phyloP scores from a whole-genome alignment of 2,113 vertebrate species.

The Isichthys henryi region DNA sequence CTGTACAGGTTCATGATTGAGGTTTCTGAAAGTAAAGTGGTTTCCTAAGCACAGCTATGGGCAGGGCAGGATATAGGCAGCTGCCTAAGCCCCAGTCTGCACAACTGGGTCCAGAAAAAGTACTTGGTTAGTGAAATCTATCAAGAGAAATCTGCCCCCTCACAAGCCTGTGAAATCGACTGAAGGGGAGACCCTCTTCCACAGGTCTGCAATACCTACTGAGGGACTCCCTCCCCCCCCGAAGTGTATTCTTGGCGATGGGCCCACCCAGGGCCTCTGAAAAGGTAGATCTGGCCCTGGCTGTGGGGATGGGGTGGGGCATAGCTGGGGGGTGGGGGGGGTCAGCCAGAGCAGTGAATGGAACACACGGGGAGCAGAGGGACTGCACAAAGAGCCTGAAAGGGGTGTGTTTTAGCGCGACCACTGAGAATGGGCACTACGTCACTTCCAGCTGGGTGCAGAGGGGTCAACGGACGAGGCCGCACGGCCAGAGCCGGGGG shows the following conservation, averaged over 20 bases:
- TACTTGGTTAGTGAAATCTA: no score
- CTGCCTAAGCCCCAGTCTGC: background rate
- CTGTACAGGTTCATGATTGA: background rate
- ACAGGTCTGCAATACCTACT: no score
- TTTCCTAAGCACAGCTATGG: background rate
- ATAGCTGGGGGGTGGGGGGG: slow-evolving; percentile 37
- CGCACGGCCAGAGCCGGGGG: slow-evolving; percentile 86
- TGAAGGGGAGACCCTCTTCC: no score
- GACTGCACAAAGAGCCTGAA: slow-evolving; percentile 75
- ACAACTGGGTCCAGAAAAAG: background rate
- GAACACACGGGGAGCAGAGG: slow-evolving; percentile 68
- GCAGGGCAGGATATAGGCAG: background rate
- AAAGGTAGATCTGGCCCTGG: background rate
- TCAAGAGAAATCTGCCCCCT: background rate
- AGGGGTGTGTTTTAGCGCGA: slow-evolving; percentile 78
- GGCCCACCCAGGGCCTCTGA: no score
- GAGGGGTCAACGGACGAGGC: slow-evolving; percentile 77
- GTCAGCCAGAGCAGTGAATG: slow-evolving; percentile 76
- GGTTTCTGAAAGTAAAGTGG: background rate
- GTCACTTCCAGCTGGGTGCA: slow-evolving; percentile 83
- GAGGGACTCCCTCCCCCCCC: no score
- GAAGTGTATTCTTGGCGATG: no score
- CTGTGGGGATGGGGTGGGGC: background rate
- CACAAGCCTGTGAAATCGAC: no score
- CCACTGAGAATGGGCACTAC: slow-evolving; percentile 78